These are phyloP conservation scores for Tympanoctomys barrerae DNA, from an alignment of 2,797 vertebrate genomes.

Conservation along the genomic window DNA sequence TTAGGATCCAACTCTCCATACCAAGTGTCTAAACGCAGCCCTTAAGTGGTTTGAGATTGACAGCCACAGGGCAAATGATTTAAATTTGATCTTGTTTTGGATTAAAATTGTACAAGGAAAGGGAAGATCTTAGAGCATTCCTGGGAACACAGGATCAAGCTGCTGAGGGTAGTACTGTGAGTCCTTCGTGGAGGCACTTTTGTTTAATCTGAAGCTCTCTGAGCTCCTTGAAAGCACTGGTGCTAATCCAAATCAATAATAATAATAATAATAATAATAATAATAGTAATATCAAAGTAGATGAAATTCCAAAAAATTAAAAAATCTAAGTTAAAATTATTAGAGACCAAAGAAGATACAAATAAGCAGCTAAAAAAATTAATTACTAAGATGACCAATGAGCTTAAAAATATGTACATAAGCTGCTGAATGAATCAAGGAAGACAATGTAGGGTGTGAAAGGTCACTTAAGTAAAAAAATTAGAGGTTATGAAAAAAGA, in stretches of 20 bases:
- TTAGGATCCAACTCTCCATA: not conserved
- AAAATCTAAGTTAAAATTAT: no score
- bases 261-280: no score
- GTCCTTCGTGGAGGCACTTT: not conserved
- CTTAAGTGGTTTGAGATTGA: not conserved
- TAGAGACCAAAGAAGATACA: no score
- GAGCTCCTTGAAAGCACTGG: constrained; percentile 30
- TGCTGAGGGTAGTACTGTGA: not conserved
- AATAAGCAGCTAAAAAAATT: no score
- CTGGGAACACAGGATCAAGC: not conserved
- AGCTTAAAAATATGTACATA: no score
- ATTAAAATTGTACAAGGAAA: not conserved
- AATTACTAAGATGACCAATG: no score
- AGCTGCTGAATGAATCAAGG: no score
- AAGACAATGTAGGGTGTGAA: no score
- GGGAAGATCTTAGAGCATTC: not conserved
- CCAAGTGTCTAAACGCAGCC: not conserved
- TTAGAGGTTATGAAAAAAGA: no score
- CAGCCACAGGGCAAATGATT: not conserved
- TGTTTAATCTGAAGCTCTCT: not conserved
- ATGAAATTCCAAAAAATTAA: no score
- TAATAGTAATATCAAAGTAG: no score
- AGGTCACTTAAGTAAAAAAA: no score
- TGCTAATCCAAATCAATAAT: constrained; percentile 50
- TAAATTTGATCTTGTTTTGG: not conserved